Evolutionary conservation across 2,888 invertebrate genomes (phyloP).

Genomic region (Tribolium freemani): DNA sequence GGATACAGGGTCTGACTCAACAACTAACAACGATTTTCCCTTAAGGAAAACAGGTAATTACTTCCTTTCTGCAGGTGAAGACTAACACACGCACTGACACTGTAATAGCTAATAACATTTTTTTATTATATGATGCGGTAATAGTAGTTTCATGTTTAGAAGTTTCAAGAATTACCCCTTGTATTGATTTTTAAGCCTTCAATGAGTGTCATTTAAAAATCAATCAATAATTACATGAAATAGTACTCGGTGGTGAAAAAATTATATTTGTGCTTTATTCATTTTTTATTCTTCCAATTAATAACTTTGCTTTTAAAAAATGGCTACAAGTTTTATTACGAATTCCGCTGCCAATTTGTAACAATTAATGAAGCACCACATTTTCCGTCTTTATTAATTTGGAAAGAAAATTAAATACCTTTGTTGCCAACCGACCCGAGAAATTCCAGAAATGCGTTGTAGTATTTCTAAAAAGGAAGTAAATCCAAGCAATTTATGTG

Average conservation of each 20-base stretch:
- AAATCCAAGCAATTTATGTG: not conserved
- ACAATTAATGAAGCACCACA: not conserved
- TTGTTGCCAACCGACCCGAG: not conserved
- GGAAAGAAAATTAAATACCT: not conserved
- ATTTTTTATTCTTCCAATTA: not conserved
- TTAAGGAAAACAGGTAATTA: slow-evolving; percentile 91
- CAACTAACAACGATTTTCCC: slow-evolving; percentile 82
- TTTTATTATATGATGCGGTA: not conserved
- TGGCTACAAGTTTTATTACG: not conserved
- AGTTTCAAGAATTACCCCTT: not conserved
- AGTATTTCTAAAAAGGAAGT: not conserved
- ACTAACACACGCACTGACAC: not conserved
- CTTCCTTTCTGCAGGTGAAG: not conserved
- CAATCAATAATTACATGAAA: not conserved
- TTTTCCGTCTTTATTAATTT: not conserved
- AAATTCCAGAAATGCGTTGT: not conserved
- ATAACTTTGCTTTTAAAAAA: not conserved
- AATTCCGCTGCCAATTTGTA: not conserved
- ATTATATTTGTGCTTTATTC: not conserved
- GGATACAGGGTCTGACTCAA: slow-evolving; percentile 73
- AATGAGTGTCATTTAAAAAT: not conserved
- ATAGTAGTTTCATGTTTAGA: not conserved
- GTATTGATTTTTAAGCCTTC: not conserved
- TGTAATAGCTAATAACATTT: not conserved
- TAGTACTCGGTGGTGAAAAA: not conserved